These are phyloP conservation scores for Solenodon paradoxus DNA, from an alignment of 2,113 vertebrate species.

Conservation along the genomic window DNA sequence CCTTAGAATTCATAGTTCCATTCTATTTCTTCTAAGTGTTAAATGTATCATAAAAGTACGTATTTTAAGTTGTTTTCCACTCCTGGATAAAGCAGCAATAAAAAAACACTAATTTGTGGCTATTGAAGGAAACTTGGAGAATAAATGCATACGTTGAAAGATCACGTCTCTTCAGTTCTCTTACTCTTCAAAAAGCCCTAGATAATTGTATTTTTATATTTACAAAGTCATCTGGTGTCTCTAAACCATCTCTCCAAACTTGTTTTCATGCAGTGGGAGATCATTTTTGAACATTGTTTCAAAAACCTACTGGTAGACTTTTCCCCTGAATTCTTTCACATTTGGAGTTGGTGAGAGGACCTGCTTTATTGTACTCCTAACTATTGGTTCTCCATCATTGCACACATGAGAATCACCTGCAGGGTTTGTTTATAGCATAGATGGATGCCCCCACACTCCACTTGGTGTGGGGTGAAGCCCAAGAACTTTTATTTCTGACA, in stretches of 20 bases:
- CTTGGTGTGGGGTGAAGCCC: background rate
- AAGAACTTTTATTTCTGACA: background rate
- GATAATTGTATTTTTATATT: slow-evolving; percentile 11
- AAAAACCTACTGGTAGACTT: background rate
- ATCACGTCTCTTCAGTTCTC: slow-evolving; percentile 25
- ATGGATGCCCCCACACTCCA: no score
- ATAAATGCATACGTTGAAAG: slow-evolving; percentile 58
- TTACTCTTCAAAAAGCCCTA: background rate
- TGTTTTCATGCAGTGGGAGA: background rate
- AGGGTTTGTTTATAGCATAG: background rate
- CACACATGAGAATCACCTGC: fast-evolving
- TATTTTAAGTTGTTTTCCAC: slow-evolving; percentile 49
- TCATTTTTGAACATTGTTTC: background rate
- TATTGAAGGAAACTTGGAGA: slow-evolving; percentile 49
- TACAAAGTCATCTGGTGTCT: background rate
- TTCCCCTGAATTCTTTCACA: background rate
- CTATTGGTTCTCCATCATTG: background rate
- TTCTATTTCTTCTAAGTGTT: background rate
- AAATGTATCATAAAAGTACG: slow-evolving; percentile 36
- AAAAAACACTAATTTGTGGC: slow-evolving; percentile 59
- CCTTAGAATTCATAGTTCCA: slow-evolving; percentile 37
- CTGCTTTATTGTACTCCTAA: background rate
- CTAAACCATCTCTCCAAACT: background rate
- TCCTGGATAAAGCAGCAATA: slow-evolving; percentile 42
- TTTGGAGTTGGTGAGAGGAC: background rate